phyloP scores from a whole-genome alignment of 64 coral and sea anemone genomes.

The Dendronephthya gigantea region DNA sequence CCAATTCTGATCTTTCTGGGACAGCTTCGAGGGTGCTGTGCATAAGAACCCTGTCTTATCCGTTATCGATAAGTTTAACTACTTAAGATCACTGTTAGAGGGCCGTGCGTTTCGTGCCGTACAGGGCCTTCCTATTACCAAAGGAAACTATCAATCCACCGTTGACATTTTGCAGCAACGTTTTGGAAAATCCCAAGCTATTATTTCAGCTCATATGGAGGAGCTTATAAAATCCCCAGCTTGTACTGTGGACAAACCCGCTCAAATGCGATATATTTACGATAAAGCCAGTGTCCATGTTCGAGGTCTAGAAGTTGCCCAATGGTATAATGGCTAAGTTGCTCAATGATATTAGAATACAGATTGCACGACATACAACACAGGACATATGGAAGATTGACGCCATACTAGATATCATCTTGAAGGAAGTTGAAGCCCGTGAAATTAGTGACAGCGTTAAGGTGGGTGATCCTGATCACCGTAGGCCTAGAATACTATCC shows the following conservation, averaged over 20 bases:
- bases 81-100: neutral
- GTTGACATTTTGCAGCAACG: neutral
- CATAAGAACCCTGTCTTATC: slow-evolving; percentile 7
- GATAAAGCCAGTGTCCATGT: neutral
- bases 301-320: neutral
- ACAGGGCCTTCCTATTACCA: neutral
- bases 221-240: neutral
- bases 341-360: neutral
- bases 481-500: neutral
- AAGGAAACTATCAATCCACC: neutral
- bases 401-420: neutral
- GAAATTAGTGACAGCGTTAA: neutral
- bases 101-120: neutral
- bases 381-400: neutral
- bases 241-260: neutral
- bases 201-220: neutral
- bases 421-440: neutral
- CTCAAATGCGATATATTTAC: neutral
- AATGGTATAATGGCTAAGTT: too few species aligned
- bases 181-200: neutral
- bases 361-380: neutral
- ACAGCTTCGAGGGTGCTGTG: neutral
- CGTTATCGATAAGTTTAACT: slow-evolving; percentile 34
- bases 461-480: neutral
- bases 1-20: slow-evolving; percentile 18